Conservation (phyloP, 2,888 invertebrate genomes). For the Trichogramma dendrolimi region DNA sequence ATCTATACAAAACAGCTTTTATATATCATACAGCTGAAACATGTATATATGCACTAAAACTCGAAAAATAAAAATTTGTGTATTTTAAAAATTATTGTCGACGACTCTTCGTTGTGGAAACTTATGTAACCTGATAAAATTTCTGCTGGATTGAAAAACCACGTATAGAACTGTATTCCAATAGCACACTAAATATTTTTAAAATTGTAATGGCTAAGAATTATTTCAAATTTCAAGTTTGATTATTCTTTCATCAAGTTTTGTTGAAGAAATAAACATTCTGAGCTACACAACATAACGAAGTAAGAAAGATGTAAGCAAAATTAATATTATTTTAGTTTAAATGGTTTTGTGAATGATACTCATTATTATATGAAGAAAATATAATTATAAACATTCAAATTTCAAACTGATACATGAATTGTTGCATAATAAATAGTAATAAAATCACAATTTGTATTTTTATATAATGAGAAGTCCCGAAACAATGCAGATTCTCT, state of each 20-base stretch:
- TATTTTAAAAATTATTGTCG: constrained; percentile 23
- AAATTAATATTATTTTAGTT: constrained; percentile 2
- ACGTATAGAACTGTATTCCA: not conserved
- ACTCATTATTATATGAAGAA: constrained; percentile 14
- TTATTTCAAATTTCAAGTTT: too few relatives aligned
- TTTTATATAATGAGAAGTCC: too few relatives aligned
- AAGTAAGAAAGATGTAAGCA: too few relatives aligned
- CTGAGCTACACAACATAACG: too few relatives aligned
- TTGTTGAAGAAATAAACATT: too few relatives aligned
- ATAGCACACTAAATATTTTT: too few relatives aligned
- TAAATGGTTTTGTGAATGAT: constrained; percentile 9
- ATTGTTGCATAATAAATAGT: constrained; percentile 24
- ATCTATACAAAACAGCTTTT: constrained; percentile 15
- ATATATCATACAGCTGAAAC: constrained; percentile 12
- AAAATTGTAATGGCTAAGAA: too few relatives aligned
- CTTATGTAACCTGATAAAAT: constrained; percentile 8
- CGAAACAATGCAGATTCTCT: too few relatives aligned
- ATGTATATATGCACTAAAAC: constrained; percentile 17
- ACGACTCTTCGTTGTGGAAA: constrained; percentile 15
- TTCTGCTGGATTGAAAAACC: constrained; percentile 1
- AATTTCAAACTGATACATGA: constrained; percentile 13
- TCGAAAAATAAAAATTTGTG: constrained; percentile 18
- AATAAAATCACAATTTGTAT: constrained; percentile 1
- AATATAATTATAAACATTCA: constrained; percentile 17
- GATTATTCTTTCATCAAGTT: too few relatives aligned